A percentile compares a stretch with the other conserved stretches of the same genome.
Evolutionary conservation across 2,888 invertebrate species (phyloP).

Genomic region (Cheilosia impressa): DNA sequence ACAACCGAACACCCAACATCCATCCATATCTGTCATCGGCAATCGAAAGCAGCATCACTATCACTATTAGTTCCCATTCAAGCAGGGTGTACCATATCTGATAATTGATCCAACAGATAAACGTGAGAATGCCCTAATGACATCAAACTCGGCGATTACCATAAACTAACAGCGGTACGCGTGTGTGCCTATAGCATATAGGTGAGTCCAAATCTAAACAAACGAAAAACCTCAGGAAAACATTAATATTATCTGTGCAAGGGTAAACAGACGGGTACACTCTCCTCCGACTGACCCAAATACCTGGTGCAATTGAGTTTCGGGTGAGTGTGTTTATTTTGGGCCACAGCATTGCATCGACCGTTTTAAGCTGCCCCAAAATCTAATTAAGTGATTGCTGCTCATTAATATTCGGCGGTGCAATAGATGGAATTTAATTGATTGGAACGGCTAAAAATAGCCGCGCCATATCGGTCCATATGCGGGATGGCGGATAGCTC

Average conservation of each 20-base stretch:
- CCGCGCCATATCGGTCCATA: constrained; percentile 1
- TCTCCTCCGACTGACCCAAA: constrained; percentile 50
- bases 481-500: background rate
- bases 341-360: constrained; percentile 7
- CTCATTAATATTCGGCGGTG: constrained; percentile 63
- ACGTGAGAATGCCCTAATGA: constrained; percentile 65
- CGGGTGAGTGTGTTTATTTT: constrained; percentile 59
- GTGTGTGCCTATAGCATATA: constrained; percentile 10
- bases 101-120: constrained; percentile 64
- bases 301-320: constrained; percentile 68
- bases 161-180: constrained; percentile 50
- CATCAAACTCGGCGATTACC: constrained; percentile 49
- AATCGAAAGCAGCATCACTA: constrained; percentile 22
- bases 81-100: constrained; percentile 23
- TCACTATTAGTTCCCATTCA: constrained; percentile 42
- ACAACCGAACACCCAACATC: background rate
- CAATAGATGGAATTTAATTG: constrained; percentile 31
- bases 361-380: constrained; percentile 47
- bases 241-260: constrained; percentile 41
- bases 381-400: constrained; percentile 65
- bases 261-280: constrained; percentile 32
- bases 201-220: constrained; percentile 37
- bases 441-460: constrained; percentile 12
- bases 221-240: constrained; percentile 45
- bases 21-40: constrained; percentile 15